These are phyloP conservation scores for Cynoglossus semilaevis DNA, from an alignment of 2,113 vertebrate species.

Conservation along the genomic window DNA sequence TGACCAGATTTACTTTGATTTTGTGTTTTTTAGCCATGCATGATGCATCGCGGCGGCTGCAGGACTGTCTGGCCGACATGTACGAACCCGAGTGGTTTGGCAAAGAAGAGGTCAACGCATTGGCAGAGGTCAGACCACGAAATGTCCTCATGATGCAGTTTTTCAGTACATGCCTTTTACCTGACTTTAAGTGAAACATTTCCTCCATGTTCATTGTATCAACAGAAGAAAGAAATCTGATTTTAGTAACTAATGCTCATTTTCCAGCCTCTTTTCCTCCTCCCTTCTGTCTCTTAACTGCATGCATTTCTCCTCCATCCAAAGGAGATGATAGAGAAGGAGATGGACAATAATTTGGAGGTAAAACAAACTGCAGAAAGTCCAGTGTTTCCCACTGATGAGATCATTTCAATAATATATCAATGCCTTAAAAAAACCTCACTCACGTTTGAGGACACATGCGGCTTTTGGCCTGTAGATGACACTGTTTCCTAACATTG, in stretches of 20 bases:
- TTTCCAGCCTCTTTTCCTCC: neutral
- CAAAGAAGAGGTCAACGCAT: slow-evolving; percentile 86
- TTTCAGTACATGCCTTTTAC: neutral
- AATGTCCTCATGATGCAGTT: neutral
- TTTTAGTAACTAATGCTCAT: neutral
- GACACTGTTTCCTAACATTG: neutral
- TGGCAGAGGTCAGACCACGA: slow-evolving; percentile 82
- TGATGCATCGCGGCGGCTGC: slow-evolving; percentile 92
- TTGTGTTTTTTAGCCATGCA: slow-evolving; percentile 84
- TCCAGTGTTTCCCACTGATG: slow-evolving; percentile 10
- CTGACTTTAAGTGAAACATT: too few relatives aligned
- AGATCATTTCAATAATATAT: neutral
- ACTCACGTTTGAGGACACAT: too few relatives aligned
- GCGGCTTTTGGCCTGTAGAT: too few relatives aligned
- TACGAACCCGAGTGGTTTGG: slow-evolving; percentile 97
- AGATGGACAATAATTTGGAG: slow-evolving; percentile 76
- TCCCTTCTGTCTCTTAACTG: slow-evolving; percentile 17
- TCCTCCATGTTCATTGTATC: too few relatives aligned
- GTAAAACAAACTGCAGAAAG: slow-evolving; percentile 53
- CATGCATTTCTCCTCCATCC: slow-evolving; percentile 56
- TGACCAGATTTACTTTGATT: neutral
- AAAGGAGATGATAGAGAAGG: slow-evolving; percentile 78
- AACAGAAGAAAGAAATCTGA: too few relatives aligned
- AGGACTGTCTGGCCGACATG: slow-evolving; percentile 93
- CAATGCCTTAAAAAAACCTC: too few relatives aligned